These are phyloP conservation scores for Metacarcinus magister DNA, from an alignment of 2,888 invertebrate genomes.

Conservation along the genomic window DNA sequence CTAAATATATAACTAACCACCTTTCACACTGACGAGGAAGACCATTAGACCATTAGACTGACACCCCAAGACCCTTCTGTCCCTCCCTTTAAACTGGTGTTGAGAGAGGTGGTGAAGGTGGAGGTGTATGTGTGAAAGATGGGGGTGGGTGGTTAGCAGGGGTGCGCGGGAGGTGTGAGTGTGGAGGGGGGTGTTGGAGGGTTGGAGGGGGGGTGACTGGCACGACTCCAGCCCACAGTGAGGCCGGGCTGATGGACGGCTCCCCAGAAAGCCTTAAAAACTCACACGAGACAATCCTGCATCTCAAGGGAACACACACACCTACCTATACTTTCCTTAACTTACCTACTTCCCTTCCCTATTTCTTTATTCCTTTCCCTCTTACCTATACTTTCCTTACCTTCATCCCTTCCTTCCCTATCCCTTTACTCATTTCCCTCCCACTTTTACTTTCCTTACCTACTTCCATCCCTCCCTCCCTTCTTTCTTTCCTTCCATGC, in stretches of 20 bases:
- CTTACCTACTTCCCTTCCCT: background rate
- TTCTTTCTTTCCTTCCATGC: background rate
- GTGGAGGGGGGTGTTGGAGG: background rate
- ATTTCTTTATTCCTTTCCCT: background rate
- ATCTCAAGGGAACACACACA: background rate
- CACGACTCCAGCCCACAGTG: background rate
- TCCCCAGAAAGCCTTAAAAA: background rate
- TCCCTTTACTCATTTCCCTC: background rate
- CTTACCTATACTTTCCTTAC: too few relatives aligned
- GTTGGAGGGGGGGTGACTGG: background rate
- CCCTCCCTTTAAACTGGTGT: background rate
- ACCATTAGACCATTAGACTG: background rate
- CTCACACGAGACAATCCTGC: background rate
- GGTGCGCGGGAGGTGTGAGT: background rate
- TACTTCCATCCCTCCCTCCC: background rate
- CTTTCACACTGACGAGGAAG: background rate
- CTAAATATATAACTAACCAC: background rate
- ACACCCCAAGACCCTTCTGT: background rate
- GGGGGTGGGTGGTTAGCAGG: background rate
- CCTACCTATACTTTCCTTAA: conserved; percentile 7
- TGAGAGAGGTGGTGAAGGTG: background rate
- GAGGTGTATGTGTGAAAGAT: background rate
- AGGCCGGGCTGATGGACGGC: background rate
- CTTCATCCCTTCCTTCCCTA: background rate
- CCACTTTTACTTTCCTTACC: background rate